phyloP scores from a whole-genome alignment of 2,888 invertebrate genomes.

The Drosophila affinis region DNA sequence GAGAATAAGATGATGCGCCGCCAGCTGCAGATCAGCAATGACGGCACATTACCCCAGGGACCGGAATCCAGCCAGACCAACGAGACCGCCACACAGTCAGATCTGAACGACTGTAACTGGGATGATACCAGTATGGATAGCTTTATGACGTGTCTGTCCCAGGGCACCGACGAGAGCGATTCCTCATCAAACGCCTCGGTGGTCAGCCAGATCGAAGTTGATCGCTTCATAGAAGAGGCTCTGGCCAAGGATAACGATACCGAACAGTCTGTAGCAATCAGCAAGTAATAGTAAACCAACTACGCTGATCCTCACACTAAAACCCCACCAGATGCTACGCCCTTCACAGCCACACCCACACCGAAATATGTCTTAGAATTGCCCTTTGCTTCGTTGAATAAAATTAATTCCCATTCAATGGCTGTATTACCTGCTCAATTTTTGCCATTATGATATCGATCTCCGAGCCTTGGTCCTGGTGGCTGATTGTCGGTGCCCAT shows the following conservation, averaged over 20 bases:
- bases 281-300: neutral
- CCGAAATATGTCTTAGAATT: neutral
- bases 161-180: constrained; percentile 3
- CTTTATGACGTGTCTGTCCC: constrained; percentile 45
- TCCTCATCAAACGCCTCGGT: constrained; percentile 6
- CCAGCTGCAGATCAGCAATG: constrained; percentile 52
- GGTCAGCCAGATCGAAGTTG: constrained; percentile 24
- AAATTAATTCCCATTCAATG: neutral
- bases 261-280: neutral
- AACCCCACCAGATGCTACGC: neutral
- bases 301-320: neutral
- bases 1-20: constrained; percentile 60
- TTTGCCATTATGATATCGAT: constrained; percentile 97
- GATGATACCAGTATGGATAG: constrained; percentile 40
- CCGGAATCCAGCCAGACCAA: neutral
- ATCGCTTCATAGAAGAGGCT: constrained; percentile 30
- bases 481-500: constrained; percentile 84
- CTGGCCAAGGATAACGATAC: constrained; percentile 1
- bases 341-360: neutral
- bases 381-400: constrained; percentile 6
- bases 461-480: constrained; percentile 87
- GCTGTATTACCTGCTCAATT: constrained; percentile 89
- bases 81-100: constrained; percentile 52
- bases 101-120: constrained; percentile 6
- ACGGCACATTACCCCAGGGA: constrained; percentile 9